Evolutionary conservation across 2,113 vertebrate genomes (phyloP).

Genomic region (Lampris incognitus): DNA sequence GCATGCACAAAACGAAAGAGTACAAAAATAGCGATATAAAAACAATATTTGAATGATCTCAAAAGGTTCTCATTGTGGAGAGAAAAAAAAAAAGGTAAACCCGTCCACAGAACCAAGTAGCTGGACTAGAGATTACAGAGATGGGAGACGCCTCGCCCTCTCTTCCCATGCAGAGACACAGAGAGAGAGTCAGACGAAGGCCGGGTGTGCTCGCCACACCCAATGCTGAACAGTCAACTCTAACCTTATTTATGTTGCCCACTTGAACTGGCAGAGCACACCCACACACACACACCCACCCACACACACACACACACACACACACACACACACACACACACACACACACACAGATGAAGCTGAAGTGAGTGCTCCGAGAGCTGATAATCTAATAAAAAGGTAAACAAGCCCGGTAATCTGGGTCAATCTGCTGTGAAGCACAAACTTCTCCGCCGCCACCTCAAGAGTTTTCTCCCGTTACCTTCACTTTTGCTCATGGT

Average conservation of each 20-base stretch:
- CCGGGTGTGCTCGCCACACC: conserved; percentile 18
- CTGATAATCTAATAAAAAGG: conserved; percentile 27
- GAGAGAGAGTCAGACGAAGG: conserved; percentile 3
- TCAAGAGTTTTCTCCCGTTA: conserved; percentile 31
- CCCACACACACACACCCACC: conserved; percentile 15
- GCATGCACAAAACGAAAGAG: too few relatives aligned
- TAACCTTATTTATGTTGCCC: conserved; percentile 54
- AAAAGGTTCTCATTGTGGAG: background rate
- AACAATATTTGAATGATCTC: conserved; percentile 10
- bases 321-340: conserved; percentile 17
- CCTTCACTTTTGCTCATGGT: conserved; percentile 20
- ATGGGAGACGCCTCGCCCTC: conserved; percentile 34
- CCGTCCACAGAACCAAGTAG: conserved; percentile 7
- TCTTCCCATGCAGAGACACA: conserved; percentile 13
- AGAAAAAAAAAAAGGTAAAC: background rate
- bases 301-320: conserved; percentile 23
- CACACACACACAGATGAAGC: conserved; percentile 6
- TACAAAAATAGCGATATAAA: background rate
- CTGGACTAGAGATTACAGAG: background rate
- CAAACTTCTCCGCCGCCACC: conserved; percentile 11
- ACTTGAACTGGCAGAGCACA: conserved; percentile 29
- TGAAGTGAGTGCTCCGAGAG: conserved; percentile 24
- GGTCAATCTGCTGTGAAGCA: conserved; percentile 32
- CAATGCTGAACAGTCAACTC: conserved; percentile 45
- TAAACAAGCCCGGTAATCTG: conserved; percentile 20